A percentile compares a stretch with the other conserved stretches of the same genome.
Evolutionary conservation across 2,888 invertebrate species (phyloP).

Genomic region (Phalera bucephala): DNA sequence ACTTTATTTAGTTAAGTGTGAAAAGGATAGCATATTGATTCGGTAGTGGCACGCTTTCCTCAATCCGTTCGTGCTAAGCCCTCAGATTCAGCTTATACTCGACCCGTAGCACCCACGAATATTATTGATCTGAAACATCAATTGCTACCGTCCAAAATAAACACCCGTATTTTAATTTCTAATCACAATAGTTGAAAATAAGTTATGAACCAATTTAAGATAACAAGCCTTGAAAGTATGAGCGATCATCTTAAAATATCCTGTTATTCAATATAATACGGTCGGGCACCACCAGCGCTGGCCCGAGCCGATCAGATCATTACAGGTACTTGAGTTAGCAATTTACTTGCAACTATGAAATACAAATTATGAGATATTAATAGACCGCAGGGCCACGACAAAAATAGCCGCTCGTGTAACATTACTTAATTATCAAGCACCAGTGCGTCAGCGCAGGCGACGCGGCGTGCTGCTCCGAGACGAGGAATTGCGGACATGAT

Average conservation of each 20-base stretch:
- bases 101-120: slow-evolving; percentile 4
- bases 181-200: slow-evolving; percentile 35
- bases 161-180: slow-evolving; percentile 9
- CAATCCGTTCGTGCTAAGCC: too few relatives aligned
- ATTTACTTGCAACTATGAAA: slow-evolving; percentile 58
- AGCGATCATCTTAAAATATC: slow-evolving; percentile 57
- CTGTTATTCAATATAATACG: slow-evolving; percentile 38
- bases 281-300: slow-evolving; percentile 25
- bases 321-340: slow-evolving; percentile 64
- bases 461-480: slow-evolving; percentile 28
- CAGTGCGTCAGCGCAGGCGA: slow-evolving; percentile 11
- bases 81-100: too few relatives aligned
- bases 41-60: too few relatives aligned
- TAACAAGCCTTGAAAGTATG: slow-evolving; percentile 40
- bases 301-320: slow-evolving; percentile 40
- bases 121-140: slow-evolving; percentile 3
- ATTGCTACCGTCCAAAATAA: too few relatives aligned
- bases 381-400: slow-evolving; percentile 54
- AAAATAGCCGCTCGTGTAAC: slow-evolving; percentile 57
- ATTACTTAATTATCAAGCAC: slow-evolving; percentile 52
- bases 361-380: slow-evolving; percentile 67
- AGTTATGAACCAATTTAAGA: slow-evolving; percentile 41
- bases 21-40: too few relatives aligned
- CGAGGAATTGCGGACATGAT: slow-evolving; percentile 49
- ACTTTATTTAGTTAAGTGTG: too few relatives aligned